These are phyloP conservation scores for Octopus sinensis DNA, from an alignment of 1,140 invertebrate species.

Conservation along the genomic window DNA sequence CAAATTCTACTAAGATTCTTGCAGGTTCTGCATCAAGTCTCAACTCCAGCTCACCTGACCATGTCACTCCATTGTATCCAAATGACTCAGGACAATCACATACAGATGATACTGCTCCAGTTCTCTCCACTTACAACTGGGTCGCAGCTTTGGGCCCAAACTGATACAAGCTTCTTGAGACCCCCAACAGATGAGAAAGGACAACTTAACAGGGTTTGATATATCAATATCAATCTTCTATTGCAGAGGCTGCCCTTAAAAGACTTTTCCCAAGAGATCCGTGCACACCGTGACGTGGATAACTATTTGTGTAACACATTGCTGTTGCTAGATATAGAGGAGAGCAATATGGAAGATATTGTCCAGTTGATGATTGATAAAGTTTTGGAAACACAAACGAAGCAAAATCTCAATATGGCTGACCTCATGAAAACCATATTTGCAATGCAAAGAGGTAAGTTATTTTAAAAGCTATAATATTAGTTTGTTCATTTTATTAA, in stretches of 20 bases:
- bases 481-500: too few species aligned
- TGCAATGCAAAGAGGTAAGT: slow-evolving; percentile 43
- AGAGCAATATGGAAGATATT: slow-evolving; percentile 63
- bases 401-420: slow-evolving; percentile 33
- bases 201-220: not conserved
- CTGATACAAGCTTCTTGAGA: too few species aligned
- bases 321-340: slow-evolving; percentile 63
- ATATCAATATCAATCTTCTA: slow-evolving; percentile 12
- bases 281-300: slow-evolving; percentile 66
- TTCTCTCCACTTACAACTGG: too few species aligned
- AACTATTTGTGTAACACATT: slow-evolving; percentile 64
- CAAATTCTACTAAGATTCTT: too few species aligned
- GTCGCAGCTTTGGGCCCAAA: too few species aligned
- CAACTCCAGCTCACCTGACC: too few species aligned
- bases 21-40: too few species aligned
- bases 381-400: slow-evolving; percentile 59
- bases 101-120: too few species aligned
- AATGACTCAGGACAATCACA: too few species aligned
- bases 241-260: slow-evolving; percentile 65
- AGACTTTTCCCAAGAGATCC: slow-evolving; percentile 66
- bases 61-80: too few species aligned
- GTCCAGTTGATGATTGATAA: slow-evolving; percentile 57
- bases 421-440: slow-evolving; percentile 64
- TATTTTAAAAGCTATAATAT: too few species aligned
- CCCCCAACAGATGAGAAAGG: too few species aligned